Conservation (phyloP, 2,888 invertebrate genomes). For the Chirona hameri region DNA sequence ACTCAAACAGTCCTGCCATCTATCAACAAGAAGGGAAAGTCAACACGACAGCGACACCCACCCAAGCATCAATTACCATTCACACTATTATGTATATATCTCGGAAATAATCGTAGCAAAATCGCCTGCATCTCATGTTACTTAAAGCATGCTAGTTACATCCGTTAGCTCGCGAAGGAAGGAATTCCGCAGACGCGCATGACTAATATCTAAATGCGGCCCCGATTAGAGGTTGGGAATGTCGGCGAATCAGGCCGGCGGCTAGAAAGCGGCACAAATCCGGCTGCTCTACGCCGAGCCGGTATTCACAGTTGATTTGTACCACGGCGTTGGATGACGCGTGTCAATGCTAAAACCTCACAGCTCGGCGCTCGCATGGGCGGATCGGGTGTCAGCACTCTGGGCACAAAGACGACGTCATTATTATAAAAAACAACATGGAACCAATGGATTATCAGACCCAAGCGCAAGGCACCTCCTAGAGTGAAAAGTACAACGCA, state of each 20-base stretch:
- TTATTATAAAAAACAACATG: too few relatives aligned
- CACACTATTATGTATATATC: conserved; percentile 1
- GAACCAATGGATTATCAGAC: too few relatives aligned
- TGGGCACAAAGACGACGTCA: too few relatives aligned
- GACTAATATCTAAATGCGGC: not conserved
- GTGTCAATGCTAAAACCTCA: not conserved
- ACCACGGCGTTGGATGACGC: not conserved
- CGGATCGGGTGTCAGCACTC: not conserved
- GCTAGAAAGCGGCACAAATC: not conserved
- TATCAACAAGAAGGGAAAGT: too few relatives aligned
- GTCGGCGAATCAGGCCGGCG: not conserved
- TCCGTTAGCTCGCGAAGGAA: not conserved
- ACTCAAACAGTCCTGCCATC: too few relatives aligned
- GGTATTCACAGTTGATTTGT: not conserved
- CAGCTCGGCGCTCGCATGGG: not conserved
- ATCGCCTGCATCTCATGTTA: not conserved
- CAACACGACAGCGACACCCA: too few relatives aligned
- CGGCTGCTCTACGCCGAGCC: not conserved
- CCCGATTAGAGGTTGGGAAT: not conserved
- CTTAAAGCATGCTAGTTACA: not conserved
- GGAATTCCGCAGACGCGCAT: not conserved
- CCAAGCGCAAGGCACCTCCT: too few relatives aligned
- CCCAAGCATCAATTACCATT: not conserved
- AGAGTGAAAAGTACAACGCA: too few relatives aligned
- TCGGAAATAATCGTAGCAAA: not conserved